Base-by-base conservation (phyloP, 2,113 vertebrate species). In the Rhizomys pruinosus region DNA sequence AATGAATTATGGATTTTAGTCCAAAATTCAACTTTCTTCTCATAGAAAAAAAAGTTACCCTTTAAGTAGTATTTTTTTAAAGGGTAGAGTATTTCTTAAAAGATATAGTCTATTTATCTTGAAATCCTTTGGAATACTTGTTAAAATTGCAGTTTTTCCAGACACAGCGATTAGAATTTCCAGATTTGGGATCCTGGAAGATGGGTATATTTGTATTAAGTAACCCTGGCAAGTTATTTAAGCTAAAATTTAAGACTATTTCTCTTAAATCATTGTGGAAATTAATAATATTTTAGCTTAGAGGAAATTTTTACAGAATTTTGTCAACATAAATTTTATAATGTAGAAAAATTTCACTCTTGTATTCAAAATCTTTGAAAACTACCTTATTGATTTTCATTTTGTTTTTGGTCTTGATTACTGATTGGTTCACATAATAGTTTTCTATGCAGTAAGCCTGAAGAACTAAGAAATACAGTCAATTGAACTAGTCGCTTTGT, bases 1-100 rank as follows among this genome's bases (percentile, higher is more conserved):
- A 87, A 63, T 76, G 66, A 89, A 22, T 52, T 34, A 90, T 69
- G 10, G n/a, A 77, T 86, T 93, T 81, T 84, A 68, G 74, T 87
- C 86, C 73, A 92, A 90, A 90, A 92, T 80, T 77, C 47, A 84
- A 76, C 4, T 90, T 66, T 76, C n/a, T 94, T 94, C 7, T 87
- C 63, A 23, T 32, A 47, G 22, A 47, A 73, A 47, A 73, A 47
- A 85, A 78, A 92, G 44, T n/a, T 66, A 52, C 6, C 47, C 11
- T 52, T 66, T 76, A 64, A 73, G 17, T 80, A 89, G 19, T 71
- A 74, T 84, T 94, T 90, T 27, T 89, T 81, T 81, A 90, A 90
- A n/a, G 27, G 3, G 8, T 81, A 25, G n/a, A 7, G 7, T 47
- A 0, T 81, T 52, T 52, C 47, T 52, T 52, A 7, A 52, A 52